Conservation (phyloP, 1,140 invertebrate species). For the Trichonephila inaurata region DNA sequence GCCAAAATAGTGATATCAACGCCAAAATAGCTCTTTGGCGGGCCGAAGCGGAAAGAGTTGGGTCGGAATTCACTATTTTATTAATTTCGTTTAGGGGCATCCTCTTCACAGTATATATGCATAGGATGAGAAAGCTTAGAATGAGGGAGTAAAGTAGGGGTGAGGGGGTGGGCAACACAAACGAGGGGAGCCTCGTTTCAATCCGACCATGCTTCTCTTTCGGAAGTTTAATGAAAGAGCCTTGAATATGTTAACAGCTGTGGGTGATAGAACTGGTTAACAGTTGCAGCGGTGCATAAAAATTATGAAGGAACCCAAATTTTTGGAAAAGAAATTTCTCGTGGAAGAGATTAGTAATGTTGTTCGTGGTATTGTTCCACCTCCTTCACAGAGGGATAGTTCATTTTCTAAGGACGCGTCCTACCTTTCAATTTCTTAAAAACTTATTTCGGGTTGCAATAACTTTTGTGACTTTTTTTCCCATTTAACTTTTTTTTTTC, state of each 20-base stretch:
- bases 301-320: slow-evolving; percentile 49
- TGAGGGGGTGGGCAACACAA: neutral
- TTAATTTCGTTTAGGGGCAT: slow-evolving; percentile 48
- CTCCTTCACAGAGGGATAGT: slow-evolving; percentile 22
- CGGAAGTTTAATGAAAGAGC: slow-evolving; percentile 71
- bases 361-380: slow-evolving; percentile 65
- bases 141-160: neutral
- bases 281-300: slow-evolving; percentile 71
- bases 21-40: slow-evolving; percentile 25
- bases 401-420: slow-evolving; percentile 60
- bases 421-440: slow-evolving; percentile 67
- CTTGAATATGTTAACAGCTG: slow-evolving; percentile 73
- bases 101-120: slow-evolving; percentile 27
- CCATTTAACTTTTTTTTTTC: slow-evolving; percentile 15
- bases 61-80: slow-evolving; percentile 59
- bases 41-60: neutral
- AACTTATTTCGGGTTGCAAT: slow-evolving; percentile 68
- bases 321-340: slow-evolving; percentile 61
- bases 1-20: slow-evolving; percentile 20
- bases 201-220: slow-evolving; percentile 46
- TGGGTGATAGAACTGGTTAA: slow-evolving; percentile 74
- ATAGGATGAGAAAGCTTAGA: slow-evolving; percentile 35
- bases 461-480: slow-evolving; percentile 44
- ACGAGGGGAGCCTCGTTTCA: slow-evolving; percentile 20
- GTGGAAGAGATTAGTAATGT: slow-evolving; percentile 57